Conservation (phyloP, 2,113 vertebrate species). For the Promerops cafer region DNA sequence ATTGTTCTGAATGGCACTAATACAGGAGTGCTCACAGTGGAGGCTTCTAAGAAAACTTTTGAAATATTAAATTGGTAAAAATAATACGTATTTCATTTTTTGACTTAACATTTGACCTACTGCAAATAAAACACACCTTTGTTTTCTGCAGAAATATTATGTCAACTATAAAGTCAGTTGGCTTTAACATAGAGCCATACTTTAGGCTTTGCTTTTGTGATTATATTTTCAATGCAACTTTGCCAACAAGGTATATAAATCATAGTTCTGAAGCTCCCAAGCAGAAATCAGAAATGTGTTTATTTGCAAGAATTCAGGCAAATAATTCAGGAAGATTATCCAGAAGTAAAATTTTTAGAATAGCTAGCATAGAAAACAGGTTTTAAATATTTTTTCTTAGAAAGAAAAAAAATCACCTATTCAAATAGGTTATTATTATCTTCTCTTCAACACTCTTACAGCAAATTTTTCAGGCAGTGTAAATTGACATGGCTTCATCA, state of each 20-base stretch:
- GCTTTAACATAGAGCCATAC: neutral
- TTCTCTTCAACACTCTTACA: neutral
- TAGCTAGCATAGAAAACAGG: neutral
- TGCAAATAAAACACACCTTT: neutral
- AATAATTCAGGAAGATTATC: neutral
- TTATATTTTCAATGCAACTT: neutral
- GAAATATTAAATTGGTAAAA: neutral
- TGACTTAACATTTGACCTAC: neutral
- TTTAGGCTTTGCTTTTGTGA: neutral
- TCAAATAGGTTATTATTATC: neutral
- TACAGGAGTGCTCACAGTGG: neutral
- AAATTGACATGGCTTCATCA: neutral
- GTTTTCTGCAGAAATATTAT: neutral
- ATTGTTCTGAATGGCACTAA: neutral
- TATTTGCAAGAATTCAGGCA: neutral
- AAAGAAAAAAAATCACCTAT: neutral
- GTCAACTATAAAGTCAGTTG: neutral
- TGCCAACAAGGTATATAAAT: neutral
- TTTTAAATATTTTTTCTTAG: neutral
- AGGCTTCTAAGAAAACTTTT: neutral
- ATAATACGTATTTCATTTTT: neutral
- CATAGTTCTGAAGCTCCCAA: neutral
- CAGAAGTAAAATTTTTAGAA: neutral
- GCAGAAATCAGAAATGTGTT: neutral
- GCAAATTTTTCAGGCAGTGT: neutral